Percentiles rank a stretch among this genome's conserved stretches.
phyloP scores from a whole-genome alignment of 2,888 invertebrate genomes.

The Dynastes tityus region DNA sequence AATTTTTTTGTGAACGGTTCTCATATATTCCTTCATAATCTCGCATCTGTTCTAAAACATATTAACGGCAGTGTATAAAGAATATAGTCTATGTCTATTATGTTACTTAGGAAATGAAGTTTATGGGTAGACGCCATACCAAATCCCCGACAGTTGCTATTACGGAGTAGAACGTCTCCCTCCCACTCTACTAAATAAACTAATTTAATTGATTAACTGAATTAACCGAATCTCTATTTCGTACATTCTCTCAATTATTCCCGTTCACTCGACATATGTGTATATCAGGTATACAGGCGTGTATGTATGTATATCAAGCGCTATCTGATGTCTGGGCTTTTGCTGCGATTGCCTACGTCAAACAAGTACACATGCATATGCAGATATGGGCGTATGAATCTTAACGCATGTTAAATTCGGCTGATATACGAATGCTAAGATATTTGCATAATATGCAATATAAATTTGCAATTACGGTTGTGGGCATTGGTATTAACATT shows the following conservation, averaged over 20 bases:
- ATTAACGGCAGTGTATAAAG: no score
- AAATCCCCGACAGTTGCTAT: slow-evolving; percentile 12
- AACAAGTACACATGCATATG: neutral
- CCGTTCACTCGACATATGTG: slow-evolving; percentile 25
- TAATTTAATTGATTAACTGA: slow-evolving; percentile 47
- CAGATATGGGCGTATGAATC: neutral
- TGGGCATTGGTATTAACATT: neutral
- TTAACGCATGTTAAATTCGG: neutral
- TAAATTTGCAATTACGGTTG: no score
- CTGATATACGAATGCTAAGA: no score
- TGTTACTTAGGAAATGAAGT: neutral
- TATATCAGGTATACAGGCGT: neutral
- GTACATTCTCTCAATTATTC: slow-evolving; percentile 45
- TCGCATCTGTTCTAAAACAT: no score
- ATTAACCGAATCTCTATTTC: slow-evolving; percentile 47
- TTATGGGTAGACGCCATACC: slow-evolving; percentile 11
- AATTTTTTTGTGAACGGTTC: no score
- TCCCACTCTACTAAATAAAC: slow-evolving; percentile 41
- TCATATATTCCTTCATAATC: no score
- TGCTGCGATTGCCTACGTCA: neutral
- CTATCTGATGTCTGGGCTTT: neutral
- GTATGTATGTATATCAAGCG: slow-evolving; percentile 7
- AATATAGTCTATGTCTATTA: neutral
- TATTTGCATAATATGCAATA: no score
- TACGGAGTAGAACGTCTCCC: slow-evolving; percentile 16